phyloP scores from a whole-genome alignment of 2,888 invertebrate genomes.

The Thymelicus sylvestris region DNA sequence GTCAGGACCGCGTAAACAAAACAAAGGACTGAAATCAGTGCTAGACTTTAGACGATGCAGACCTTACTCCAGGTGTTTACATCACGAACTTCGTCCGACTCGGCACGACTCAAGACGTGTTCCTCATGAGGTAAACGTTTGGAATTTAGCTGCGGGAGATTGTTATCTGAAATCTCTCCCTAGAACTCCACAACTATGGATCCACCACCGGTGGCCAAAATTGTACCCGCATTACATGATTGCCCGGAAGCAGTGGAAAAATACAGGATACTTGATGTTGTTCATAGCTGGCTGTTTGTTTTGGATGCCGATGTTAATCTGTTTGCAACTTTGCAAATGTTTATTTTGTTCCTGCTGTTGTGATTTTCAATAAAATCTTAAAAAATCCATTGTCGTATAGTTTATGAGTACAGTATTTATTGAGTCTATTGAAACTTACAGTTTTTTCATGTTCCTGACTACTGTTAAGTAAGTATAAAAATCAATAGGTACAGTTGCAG shows the following conservation, averaged over 20 bases:
- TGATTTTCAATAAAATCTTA: slow-evolving; percentile 49
- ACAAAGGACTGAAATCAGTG: background rate
- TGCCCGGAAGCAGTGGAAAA: slow-evolving; percentile 45
- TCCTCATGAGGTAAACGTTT: slow-evolving; percentile 28
- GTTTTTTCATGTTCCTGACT: too few relatives aligned
- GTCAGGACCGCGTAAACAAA: background rate
- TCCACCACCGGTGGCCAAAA: slow-evolving; percentile 50
- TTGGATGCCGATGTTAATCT: slow-evolving; percentile 59
- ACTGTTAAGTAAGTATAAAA: too few relatives aligned
- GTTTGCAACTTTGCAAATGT: slow-evolving; percentile 55
- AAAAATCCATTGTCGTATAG: too few relatives aligned
- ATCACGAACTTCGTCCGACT: background rate
- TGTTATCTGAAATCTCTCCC: slow-evolving; percentile 54
- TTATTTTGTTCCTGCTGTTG: slow-evolving; percentile 54
- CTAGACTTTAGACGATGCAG: background rate
- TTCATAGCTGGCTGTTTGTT: slow-evolving; percentile 50
- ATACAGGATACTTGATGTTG: slow-evolving; percentile 45
- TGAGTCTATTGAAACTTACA: too few relatives aligned
- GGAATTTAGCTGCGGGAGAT: slow-evolving; percentile 49
- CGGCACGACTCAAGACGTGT: background rate
- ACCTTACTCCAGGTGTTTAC: background rate
- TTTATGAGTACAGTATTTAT: too few relatives aligned
- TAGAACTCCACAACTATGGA: slow-evolving; percentile 53
- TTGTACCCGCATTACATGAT: slow-evolving; percentile 49
- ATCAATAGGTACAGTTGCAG: too few relatives aligned